These are phyloP conservation scores for Ctenodactylus gundi DNA, from an alignment of 2,113 vertebrate species.

Conservation along the genomic window DNA sequence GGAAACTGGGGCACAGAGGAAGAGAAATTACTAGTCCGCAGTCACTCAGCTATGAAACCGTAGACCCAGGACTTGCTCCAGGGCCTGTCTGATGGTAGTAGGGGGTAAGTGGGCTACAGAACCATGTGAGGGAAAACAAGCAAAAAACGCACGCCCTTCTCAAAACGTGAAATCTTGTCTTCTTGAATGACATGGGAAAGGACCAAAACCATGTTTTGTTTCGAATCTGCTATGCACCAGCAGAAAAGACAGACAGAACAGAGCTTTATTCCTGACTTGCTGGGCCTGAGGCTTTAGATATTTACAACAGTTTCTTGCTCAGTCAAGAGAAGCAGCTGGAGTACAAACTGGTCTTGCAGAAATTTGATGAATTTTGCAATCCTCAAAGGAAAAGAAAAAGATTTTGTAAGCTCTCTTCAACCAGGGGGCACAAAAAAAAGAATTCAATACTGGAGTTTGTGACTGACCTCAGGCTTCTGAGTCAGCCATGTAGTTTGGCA, in stretches of 20 bases:
- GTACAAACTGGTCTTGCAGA: conserved; percentile 75
- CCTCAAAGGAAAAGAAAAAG: conserved; percentile 63
- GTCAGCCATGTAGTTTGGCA: conserved; percentile 51
- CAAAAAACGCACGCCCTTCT: neutral
- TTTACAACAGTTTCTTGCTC: conserved; percentile 72
- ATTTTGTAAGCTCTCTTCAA: conserved; percentile 66
- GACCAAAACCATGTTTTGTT: conserved; percentile 18
- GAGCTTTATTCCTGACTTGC: conserved; percentile 62
- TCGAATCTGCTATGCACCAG: conserved; percentile 34
- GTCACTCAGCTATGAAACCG: neutral
- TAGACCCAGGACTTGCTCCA: neutral
- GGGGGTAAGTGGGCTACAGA: neutral
- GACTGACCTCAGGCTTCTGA: conserved; percentile 57
- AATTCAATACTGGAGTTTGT: conserved; percentile 40
- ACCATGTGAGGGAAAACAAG: neutral
- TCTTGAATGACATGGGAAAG: conserved; percentile 42
- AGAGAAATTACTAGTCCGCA: neutral
- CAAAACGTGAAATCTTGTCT: neutral
- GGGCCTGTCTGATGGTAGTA: neutral
- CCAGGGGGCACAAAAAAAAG: conserved; percentile 54
- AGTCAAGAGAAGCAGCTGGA: conserved; percentile 72
- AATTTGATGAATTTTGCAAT: conserved; percentile 76
- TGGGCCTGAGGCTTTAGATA: conserved; percentile 73
- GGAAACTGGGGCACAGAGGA: conserved; percentile 35
- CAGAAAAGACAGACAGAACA: conserved; percentile 56